phyloP scores from a whole-genome alignment of 1,140 invertebrate species.

The Drosophila bocki region DNA sequence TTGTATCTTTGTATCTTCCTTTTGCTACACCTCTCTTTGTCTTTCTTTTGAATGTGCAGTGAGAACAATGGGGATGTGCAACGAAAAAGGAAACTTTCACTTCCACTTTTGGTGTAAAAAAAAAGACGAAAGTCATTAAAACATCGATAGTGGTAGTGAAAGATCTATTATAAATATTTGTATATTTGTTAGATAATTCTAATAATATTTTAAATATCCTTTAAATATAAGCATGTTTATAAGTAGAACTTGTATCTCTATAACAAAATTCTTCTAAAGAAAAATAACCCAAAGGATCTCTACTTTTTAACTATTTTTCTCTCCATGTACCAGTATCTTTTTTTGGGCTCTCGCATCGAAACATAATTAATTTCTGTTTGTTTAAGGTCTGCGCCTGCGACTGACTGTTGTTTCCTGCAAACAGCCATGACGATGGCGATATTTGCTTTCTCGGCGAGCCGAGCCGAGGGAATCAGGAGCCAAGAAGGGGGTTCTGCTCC shows the following conservation, averaged over 20 bases:
- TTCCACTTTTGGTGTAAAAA: background rate
- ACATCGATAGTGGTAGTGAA: background rate
- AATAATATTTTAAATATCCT: too few species aligned
- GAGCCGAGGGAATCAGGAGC: slow-evolving; percentile 2
- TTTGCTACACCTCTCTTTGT: slow-evolving; percentile 2
- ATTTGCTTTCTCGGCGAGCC: slow-evolving; percentile 54
- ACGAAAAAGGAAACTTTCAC: background rate
- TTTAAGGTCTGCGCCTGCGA: slow-evolving; percentile 74
- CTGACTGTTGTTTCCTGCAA: slow-evolving; percentile 74
- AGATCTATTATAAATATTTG: too few species aligned
- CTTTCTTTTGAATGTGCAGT: slow-evolving; percentile 4
- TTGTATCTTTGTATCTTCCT: slow-evolving; percentile 45
- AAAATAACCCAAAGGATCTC: background rate
- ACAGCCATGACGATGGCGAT: slow-evolving; percentile 50
- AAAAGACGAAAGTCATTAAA: background rate
- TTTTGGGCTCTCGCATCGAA: slow-evolving; percentile 64
- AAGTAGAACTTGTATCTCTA: too few species aligned
- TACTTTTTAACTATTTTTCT: slow-evolving; percentile 6
- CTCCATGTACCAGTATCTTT: slow-evolving; percentile 21
- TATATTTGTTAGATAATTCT: too few species aligned
- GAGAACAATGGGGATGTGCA: background rate
- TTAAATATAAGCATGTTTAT: too few species aligned
- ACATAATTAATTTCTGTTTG: slow-evolving; percentile 85
- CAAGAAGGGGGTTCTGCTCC: slow-evolving; percentile 46
- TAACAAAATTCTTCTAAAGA: too few species aligned